These are phyloP conservation scores for Callorhinus ursinus DNA, from an alignment of 2,113 vertebrate genomes.

Conservation along the genomic window DNA sequence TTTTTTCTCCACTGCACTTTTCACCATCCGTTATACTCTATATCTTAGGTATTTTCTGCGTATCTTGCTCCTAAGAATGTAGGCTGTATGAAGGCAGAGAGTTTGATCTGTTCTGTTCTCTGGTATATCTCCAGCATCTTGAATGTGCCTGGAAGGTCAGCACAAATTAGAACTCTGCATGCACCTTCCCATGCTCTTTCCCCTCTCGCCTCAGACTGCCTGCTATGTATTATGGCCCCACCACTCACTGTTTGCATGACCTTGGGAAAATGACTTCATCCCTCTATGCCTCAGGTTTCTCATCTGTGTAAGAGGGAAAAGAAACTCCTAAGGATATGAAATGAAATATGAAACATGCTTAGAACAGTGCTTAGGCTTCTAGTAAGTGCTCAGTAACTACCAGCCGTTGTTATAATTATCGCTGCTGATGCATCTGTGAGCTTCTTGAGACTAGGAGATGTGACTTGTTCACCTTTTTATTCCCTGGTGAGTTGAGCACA, in stretches of 20 bases:
- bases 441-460: not conserved
- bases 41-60: not conserved
- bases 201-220: not conserved
- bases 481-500: not conserved
- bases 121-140: not conserved
- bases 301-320: slow-evolving; percentile 25
- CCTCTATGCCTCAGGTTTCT: not conserved
- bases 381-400: slow-evolving; percentile 40
- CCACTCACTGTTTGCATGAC: not conserved
- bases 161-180: not conserved
- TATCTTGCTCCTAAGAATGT: not conserved
- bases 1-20: not conserved
- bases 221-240: not conserved
- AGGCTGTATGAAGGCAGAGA: not conserved
- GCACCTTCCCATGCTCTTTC: not conserved
- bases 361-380: not conserved
- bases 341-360: not conserved
- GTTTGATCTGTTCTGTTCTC: not conserved
- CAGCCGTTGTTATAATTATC: not conserved
- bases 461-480: slow-evolving; percentile 29
- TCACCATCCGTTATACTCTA: not conserved
- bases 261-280: not conserved
- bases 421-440: not conserved
- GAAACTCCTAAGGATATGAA: not conserved
- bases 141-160: not conserved